These are phyloP conservation scores for Tachysurus fulvidraco DNA, from an alignment of 2,113 vertebrate species.

Conservation along the genomic window DNA sequence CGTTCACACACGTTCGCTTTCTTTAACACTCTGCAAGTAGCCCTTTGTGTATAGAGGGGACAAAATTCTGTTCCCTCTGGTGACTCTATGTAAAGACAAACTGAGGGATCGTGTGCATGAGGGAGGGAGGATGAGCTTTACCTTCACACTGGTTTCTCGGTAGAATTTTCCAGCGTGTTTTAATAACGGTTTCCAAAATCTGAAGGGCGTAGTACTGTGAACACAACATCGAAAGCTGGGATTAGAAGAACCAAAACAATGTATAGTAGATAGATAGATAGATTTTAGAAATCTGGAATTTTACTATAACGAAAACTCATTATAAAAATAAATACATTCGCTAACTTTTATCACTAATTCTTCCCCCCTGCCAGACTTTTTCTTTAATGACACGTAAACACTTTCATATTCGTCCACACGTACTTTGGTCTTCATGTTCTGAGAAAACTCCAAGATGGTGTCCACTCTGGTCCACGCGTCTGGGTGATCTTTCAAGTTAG, in stretches of 20 bases:
- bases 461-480: slow-evolving; percentile 98
- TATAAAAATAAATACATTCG: background rate
- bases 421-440: slow-evolving; percentile 99
- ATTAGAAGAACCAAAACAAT: background rate
- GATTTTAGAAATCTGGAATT: background rate
- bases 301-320: background rate
- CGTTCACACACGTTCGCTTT: background rate
- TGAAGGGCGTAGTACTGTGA: slow-evolving; percentile 98
- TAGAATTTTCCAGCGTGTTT: slow-evolving; percentile 98
- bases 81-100: background rate
- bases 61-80: background rate
- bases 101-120: background rate
- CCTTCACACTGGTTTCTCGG: slow-evolving; percentile 97
- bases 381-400: background rate
- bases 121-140: slow-evolving; percentile 56
- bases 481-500: slow-evolving; percentile 96
- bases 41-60: background rate
- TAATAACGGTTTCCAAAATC: slow-evolving; percentile 97
- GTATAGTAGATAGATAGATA: too few species aligned
- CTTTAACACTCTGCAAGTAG: background rate
- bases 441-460: slow-evolving; percentile 98
- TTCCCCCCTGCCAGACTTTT: background rate
- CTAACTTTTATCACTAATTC: background rate
- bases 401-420: slow-evolving; percentile 47
- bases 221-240: slow-evolving; percentile 44